Conservation (phyloP, 2,888 invertebrate species). For the Erannis defoliaria region DNA sequence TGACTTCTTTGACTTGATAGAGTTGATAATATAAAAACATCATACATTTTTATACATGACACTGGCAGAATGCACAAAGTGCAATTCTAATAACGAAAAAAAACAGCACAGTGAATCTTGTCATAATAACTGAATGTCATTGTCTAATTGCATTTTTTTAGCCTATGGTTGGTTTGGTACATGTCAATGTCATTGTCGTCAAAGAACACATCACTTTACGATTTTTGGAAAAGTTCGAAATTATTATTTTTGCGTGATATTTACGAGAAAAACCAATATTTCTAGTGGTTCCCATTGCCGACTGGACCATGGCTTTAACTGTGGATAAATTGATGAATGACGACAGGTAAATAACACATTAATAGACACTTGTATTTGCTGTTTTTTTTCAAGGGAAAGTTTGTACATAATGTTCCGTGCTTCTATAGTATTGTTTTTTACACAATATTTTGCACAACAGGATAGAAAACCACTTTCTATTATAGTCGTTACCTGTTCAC, state of each 20-base stretch:
- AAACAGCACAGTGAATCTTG: too few relatives aligned
- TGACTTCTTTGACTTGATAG: too few relatives aligned
- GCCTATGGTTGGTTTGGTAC: slow-evolving; percentile 30
- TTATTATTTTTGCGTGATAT: slow-evolving; percentile 53
- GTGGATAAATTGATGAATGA: slow-evolving; percentile 79
- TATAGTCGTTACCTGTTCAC: not conserved
- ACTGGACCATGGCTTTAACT: slow-evolving; percentile 70
- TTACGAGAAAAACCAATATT: slow-evolving; percentile 38
- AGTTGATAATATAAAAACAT: too few relatives aligned
- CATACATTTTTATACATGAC: too few relatives aligned
- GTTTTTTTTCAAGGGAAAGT: slow-evolving; percentile 70
- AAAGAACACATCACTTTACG: slow-evolving; percentile 55
- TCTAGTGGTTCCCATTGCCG: slow-evolving; percentile 29
- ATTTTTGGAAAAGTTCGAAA: slow-evolving; percentile 61
- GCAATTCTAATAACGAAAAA: too few relatives aligned
- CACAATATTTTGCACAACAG: slow-evolving; percentile 8
- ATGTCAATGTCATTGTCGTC: too few relatives aligned
- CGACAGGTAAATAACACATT: slow-evolving; percentile 69
- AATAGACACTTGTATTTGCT: slow-evolving; percentile 49
- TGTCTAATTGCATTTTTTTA: slow-evolving; percentile 15
- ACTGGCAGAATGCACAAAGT: too few relatives aligned
- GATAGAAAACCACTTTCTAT: slow-evolving; percentile 11
- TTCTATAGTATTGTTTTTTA: slow-evolving; percentile 26
- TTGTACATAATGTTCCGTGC: slow-evolving; percentile 35
- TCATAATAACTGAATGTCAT: not conserved